Evolutionary conservation across 2,888 invertebrate species (phyloP).

Genomic region (Cantharis rustica): DNA sequence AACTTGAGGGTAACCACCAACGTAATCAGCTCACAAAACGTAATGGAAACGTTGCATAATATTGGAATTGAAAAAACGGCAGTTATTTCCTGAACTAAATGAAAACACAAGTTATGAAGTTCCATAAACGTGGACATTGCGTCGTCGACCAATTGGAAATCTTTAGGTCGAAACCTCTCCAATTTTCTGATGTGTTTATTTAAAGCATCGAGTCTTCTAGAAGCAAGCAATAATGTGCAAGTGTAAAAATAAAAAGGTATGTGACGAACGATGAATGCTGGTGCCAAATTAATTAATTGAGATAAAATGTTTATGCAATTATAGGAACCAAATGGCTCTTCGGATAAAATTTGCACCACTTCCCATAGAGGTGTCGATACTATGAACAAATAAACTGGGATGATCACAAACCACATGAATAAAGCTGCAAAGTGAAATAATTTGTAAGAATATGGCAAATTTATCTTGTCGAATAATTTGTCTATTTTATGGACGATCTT

Average conservation of each 20-base stretch:
- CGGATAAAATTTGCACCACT: not conserved
- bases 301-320: not conserved
- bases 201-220: not conserved
- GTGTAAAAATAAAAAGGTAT: conserved; percentile 5
- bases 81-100: not conserved
- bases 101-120: not conserved
- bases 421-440: not conserved
- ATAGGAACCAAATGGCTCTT: not conserved
- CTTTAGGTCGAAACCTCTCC: not conserved
- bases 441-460: not conserved
- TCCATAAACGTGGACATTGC: not conserved
- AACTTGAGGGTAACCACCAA: conserved; percentile 1
- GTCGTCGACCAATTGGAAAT: not conserved
- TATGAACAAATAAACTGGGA: conserved; percentile 6
- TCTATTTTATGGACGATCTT: not conserved
- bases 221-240: not conserved
- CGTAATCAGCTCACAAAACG: conserved; percentile 6
- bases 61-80: not conserved
- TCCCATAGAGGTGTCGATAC: not conserved
- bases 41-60: not conserved
- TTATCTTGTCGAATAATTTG: not conserved
- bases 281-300: conserved; percentile 1
- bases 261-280: not conserved
- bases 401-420: not conserved
- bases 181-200: not conserved